Base-by-base conservation (phyloP, 2,888 invertebrate species). In the Scaptodrosophila latifasciaeformis region DNA sequence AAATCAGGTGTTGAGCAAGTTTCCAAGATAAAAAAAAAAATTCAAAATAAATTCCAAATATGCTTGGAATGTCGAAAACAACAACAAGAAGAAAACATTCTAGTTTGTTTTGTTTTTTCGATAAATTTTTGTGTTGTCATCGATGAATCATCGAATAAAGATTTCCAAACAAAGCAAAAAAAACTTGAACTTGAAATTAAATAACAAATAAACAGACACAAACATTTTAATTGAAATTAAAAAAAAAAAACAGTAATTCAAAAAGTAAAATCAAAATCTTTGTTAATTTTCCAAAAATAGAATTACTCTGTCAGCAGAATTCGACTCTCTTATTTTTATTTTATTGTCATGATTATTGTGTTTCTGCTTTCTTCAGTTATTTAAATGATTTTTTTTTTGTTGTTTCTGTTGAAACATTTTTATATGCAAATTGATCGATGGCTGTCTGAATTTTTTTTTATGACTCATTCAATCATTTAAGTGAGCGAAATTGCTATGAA, bases 151-250 rank as follows among this genome's bases (percentile, higher is more conserved):
- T n/a, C n/a, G n/a, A n/a, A n/a, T n/a, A n/a, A n/a, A n/a, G n/a
- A n/a, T n/a, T n/a, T n/a, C n/a, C n/a, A n/a, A n/a, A n/a, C n/a
- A n/a, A n/a, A n/a, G n/a, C n/a, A n/a, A n/a, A n/a, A n/a, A n/a
- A n/a, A n/a, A n/a, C n/a, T n/a, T n/a, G 71, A 72, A 72, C 71
- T 72, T 72, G 71, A 72, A 76, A 68, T 56, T n/a, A n/a, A 60
- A 52, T 52, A 54, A 48, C 52, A 62, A 65, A 56, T 74, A 70
- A 75, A 59, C 48, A 47, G 37, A 24, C 42, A 27, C 29, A 7
- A 47, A 39, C 29, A n/a, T 34, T 34, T 34, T 34, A 34, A 34
- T 34, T 34, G 34, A 34, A 13, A 31, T n/a, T 13, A 9, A 31
- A n/a, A 30, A 1, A 30, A 10, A 30, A 5, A 2, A 30, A 49